Conservation (phyloP, 2,888 invertebrate species). For the Uropetala carovei region DNA sequence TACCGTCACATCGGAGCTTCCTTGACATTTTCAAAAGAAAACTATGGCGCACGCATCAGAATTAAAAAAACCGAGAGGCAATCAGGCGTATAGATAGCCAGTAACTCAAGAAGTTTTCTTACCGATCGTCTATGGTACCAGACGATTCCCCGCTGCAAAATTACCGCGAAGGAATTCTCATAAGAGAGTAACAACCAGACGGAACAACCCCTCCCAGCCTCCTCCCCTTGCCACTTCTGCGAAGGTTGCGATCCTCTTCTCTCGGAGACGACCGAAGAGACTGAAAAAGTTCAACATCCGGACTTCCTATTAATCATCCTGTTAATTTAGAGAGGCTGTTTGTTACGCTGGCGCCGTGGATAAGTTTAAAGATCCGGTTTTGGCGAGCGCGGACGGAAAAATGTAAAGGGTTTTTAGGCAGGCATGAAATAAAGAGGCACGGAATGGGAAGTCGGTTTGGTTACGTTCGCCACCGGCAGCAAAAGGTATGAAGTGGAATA, state of each 20-base stretch:
- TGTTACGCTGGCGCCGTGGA: conserved; percentile 16
- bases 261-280: neutral
- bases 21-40: neutral
- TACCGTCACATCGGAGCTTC: neutral
- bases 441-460: neutral
- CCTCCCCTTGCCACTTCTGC: neutral
- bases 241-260: neutral
- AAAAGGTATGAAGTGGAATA: neutral
- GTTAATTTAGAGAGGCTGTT: conserved; percentile 28
- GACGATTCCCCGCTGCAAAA: conserved; percentile 15
- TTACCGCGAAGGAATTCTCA: neutral
- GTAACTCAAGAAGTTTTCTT: neutral
- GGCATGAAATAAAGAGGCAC: neutral
- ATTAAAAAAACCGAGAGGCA: neutral
- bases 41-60: neutral
- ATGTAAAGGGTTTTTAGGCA: conserved; percentile 22
- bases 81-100: neutral
- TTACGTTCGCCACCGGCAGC: neutral
- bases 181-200: conserved; percentile 14
- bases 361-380: conserved; percentile 29
- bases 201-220: neutral
- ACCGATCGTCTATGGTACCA: neutral
- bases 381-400: conserved; percentile 20
- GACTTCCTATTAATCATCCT: conserved; percentile 32
- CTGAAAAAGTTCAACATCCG: conserved; percentile 13